phyloP scores from a whole-genome alignment of 2,797 vertebrate genomes.

The Enteromius radiatus region DNA sequence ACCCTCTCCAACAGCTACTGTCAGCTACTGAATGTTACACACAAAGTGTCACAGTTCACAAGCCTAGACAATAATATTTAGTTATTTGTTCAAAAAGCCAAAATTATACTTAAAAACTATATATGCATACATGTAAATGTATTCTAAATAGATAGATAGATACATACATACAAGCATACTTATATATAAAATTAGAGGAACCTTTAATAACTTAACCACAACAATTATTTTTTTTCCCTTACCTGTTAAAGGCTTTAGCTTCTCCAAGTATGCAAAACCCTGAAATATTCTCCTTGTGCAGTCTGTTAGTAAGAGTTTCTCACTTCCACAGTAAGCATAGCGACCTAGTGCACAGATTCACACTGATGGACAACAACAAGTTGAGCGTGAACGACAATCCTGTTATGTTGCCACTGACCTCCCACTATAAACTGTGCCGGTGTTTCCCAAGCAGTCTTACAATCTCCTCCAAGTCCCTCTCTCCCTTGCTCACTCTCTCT shows the following conservation, averaged over 20 bases:
- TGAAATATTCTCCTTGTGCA: constrained; percentile 23
- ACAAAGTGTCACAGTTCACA: constrained; percentile 7
- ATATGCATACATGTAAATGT: not conserved
- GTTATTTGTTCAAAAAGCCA: not conserved
- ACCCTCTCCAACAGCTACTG: constrained; percentile 30
- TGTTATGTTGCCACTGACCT: constrained; percentile 51
- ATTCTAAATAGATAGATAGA: too few relatives aligned
- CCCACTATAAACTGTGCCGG: constrained; percentile 53
- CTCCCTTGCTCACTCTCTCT: constrained; percentile 42
- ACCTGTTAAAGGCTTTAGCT: constrained; percentile 45
- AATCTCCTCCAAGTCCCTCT: constrained; percentile 36
- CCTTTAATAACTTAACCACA: not conserved
- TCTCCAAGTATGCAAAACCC: constrained; percentile 11
- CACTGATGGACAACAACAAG: constrained; percentile 47
- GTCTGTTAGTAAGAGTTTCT: constrained; percentile 32
- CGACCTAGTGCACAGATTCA: constrained; percentile 37
- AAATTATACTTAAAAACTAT: not conserved
- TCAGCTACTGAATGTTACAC: constrained; percentile 28
- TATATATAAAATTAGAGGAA: not conserved
- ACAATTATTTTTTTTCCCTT: constrained; percentile 1
- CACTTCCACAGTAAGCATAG: constrained; percentile 42
- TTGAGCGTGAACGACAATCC: constrained; percentile 45
- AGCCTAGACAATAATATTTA: not conserved
- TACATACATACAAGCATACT: not conserved
- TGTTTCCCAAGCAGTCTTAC: constrained; percentile 52